Conservation (phyloP, 2,113 vertebrate genomes). For the Haemorhous mexicanus region DNA sequence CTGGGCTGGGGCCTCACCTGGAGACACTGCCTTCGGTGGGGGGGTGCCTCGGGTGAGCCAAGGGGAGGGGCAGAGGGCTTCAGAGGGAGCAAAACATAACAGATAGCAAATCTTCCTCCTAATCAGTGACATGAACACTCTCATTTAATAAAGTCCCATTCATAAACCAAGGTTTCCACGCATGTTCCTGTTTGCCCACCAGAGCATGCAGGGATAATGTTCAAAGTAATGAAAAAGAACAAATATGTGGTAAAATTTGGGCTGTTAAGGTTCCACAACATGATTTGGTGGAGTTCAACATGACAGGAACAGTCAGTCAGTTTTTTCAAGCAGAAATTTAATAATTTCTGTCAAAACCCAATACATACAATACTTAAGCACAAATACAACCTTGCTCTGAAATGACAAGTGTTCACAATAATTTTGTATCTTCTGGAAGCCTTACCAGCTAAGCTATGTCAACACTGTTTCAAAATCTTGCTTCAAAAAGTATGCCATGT, state of each 20-base stretch:
- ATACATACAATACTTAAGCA: not conserved
- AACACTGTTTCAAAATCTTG: not conserved
- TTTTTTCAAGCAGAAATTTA: constrained; percentile 12
- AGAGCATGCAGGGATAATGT: not conserved
- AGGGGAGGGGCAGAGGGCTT: not conserved
- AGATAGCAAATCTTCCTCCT: not conserved
- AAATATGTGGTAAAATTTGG: not conserved
- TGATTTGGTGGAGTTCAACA: not conserved
- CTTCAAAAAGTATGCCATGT: not conserved
- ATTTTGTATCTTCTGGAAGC: not conserved
- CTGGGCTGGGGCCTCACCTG: not conserved
- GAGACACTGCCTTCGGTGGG: not conserved
- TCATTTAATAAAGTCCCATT: not conserved
- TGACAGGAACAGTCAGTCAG: not conserved
- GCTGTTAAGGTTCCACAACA: not conserved
- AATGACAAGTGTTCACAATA: not conserved
- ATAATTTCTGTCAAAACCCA: not conserved
- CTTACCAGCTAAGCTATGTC: not conserved
- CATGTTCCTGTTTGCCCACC: not conserved
- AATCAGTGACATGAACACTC: not conserved
- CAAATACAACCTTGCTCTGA: constrained; percentile 7
- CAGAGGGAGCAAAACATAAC: not conserved
- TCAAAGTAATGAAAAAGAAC: not conserved
- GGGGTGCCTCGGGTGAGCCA: too few species aligned
- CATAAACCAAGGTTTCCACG: not conserved